These are phyloP conservation scores for Ondatra zibethicus DNA, from an alignment of 2,113 vertebrate genomes.

Conservation along the genomic window DNA sequence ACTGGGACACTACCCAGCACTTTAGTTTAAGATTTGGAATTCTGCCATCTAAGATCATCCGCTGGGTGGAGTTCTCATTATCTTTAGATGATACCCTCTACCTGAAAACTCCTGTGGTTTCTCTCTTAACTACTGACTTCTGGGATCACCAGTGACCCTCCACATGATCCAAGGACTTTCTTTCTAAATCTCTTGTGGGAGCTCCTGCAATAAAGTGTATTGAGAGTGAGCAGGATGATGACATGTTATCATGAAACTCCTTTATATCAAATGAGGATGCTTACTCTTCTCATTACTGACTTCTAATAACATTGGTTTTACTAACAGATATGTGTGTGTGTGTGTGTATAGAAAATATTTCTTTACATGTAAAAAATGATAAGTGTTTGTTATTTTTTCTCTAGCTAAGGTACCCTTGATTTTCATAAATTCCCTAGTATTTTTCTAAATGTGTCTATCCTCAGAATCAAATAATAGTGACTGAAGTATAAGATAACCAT, in stretches of 20 bases:
- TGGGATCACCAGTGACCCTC: rapidly evolving
- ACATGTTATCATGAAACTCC: background rate
- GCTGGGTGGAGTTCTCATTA: too few species aligned
- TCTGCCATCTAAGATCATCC: background rate
- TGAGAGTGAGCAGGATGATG: background rate
- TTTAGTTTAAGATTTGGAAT: background rate
- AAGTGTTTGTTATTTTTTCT: background rate
- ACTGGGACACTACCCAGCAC: too few species aligned
- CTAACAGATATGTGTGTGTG: background rate
- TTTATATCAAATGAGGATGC: background rate
- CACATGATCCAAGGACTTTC: rapidly evolving
- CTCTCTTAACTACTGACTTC: background rate
- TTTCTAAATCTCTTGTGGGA: background rate
- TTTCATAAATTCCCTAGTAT: background rate
- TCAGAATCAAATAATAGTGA: background rate
- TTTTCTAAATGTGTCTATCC: background rate
- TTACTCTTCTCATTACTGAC: background rate
- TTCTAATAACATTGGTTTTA: background rate
- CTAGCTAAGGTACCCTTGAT: background rate
- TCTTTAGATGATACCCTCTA: background rate
- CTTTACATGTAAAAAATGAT: background rate
- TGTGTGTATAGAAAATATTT: background rate
- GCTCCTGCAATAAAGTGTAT: background rate
- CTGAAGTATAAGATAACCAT: background rate
- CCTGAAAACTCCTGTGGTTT: background rate